Evolutionary conservation across 37 sponge, comb jelly and placozoan species (phyloP).

Genomic region (Cliona cf. orientalis): DNA sequence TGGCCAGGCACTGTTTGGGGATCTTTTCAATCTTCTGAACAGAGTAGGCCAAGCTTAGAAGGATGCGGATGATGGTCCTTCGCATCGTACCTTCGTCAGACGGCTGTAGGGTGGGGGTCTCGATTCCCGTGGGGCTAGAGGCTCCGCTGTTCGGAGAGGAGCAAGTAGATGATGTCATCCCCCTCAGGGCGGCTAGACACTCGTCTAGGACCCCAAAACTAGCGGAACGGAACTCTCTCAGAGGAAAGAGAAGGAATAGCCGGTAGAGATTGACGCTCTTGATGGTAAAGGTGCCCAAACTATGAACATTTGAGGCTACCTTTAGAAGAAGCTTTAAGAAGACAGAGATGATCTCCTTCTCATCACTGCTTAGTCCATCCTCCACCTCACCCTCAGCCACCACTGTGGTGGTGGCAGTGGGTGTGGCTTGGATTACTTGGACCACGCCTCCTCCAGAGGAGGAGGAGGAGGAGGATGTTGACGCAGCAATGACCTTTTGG

Average conservation of each 20-base stretch:
- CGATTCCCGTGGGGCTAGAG: conserved; percentile 6
- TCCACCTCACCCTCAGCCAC: background rate
- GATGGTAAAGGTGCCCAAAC: conserved; percentile 27
- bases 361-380: conserved; percentile 15
- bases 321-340: conserved; percentile 58
- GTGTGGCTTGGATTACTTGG: background rate
- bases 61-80: conserved; percentile 23
- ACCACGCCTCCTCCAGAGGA: too few species aligned
- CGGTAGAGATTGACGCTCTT: conserved; percentile 33
- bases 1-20: conserved; percentile 26
- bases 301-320: conserved; percentile 23
- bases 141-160: background rate
- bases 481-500: background rate
- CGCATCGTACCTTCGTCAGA: conserved; percentile 17
- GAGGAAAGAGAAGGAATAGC: conserved; percentile 50
- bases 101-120: too few species aligned
- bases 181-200: conserved; percentile 1
- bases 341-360: conserved; percentile 26
- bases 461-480: too few species aligned
- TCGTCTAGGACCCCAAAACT: conserved; percentile 44
- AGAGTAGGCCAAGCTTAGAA: conserved; percentile 45
- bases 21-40: conserved; percentile 17
- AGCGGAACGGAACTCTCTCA: conserved; percentile 23
- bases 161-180: background rate
- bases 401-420: background rate